A percentile compares a stretch with the other conserved stretches of the same genome.
Evolutionary conservation across 1,140 invertebrate genomes (phyloP).

Genomic region (Gryon sp.): DNA sequence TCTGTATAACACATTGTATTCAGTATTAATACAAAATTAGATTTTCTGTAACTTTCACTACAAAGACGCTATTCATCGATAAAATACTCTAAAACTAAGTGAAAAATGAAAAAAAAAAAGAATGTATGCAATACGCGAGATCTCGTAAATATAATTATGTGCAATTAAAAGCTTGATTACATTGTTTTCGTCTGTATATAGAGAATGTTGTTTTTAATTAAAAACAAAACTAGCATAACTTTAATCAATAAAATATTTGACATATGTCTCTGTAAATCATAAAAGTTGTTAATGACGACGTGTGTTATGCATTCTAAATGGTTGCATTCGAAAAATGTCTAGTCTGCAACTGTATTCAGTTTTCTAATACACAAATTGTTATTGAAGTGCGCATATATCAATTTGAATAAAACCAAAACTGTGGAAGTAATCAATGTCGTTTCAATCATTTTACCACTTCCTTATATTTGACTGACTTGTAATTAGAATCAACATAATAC

Average conservation of each 20-base stretch:
- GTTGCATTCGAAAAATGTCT: slow-evolving; percentile 17
- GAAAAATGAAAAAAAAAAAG: background rate
- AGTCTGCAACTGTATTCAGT: slow-evolving; percentile 25
- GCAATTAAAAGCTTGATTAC: slow-evolving; percentile 2
- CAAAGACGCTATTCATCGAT: background rate
- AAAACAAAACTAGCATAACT: slow-evolving; percentile 18
- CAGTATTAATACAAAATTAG: slow-evolving; percentile 34
- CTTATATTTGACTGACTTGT: background rate
- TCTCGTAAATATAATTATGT: slow-evolving; percentile 27
- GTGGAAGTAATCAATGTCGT: slow-evolving; percentile 30
- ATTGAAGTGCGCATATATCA: slow-evolving; percentile 38
- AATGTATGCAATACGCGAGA: slow-evolving; percentile 4
- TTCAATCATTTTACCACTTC: slow-evolving; percentile 29
- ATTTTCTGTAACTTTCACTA: slow-evolving; percentile 13
- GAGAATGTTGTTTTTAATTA: slow-evolving; percentile 18
- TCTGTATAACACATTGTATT: slow-evolving; percentile 14
- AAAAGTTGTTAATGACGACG: slow-evolving; percentile 7
- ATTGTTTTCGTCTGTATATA: slow-evolving; percentile 25
- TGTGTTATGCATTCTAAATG: slow-evolving; percentile 42
- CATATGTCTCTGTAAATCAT: slow-evolving; percentile 18
- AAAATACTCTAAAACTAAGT: slow-evolving; percentile 33
- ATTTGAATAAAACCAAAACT: slow-evolving; percentile 47
- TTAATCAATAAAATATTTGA: slow-evolving; percentile 30
- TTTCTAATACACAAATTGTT: slow-evolving; percentile 24
- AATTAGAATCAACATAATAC: slow-evolving; percentile 17